Evolutionary conservation across 2,797 vertebrate species (phyloP).

Genomic region (Poecilia picta): DNA sequence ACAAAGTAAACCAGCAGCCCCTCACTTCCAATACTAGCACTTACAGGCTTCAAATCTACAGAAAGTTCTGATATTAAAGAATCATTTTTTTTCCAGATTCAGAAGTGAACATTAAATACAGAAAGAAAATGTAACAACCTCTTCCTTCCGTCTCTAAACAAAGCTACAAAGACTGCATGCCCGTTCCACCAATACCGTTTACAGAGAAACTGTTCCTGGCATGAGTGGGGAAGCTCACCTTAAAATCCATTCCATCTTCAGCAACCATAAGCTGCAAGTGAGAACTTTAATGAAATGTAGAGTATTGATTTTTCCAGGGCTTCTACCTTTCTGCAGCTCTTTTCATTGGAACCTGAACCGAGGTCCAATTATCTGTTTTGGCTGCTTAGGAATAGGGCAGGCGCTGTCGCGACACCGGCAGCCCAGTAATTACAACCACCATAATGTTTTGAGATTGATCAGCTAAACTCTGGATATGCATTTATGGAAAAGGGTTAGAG

Average conservation of each 20-base stretch:
- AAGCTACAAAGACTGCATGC: constrained; percentile 10
- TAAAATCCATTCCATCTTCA: constrained; percentile 67
- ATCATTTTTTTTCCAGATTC: constrained; percentile 16
- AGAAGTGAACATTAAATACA: constrained; percentile 38
- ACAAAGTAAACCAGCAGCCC: constrained; percentile 16
- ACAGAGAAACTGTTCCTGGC: constrained; percentile 30
- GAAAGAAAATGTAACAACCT: constrained; percentile 15
- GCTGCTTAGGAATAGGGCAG: neutral
- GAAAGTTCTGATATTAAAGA: constrained; percentile 9
- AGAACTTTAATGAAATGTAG: constrained; percentile 29
- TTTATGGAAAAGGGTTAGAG: neutral
- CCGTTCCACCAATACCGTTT: constrained; percentile 40
- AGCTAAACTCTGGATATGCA: neutral
- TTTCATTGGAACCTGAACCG: constrained; percentile 47
- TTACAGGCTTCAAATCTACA: constrained; percentile 27
- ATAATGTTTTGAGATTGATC: neutral
- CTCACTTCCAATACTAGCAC: neutral
- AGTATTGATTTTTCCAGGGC: constrained; percentile 60
- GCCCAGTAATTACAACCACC: neutral
- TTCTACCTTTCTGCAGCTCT: constrained; percentile 37
- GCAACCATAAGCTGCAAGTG: constrained; percentile 53
- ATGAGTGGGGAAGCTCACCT: constrained; percentile 47
- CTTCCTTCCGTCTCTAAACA: constrained; percentile 43
- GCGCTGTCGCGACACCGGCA: neutral
- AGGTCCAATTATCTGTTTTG: constrained; percentile 26